Evolutionary conservation across 2,888 invertebrate species (phyloP).

Genomic region (Cephus pulcher): DNA sequence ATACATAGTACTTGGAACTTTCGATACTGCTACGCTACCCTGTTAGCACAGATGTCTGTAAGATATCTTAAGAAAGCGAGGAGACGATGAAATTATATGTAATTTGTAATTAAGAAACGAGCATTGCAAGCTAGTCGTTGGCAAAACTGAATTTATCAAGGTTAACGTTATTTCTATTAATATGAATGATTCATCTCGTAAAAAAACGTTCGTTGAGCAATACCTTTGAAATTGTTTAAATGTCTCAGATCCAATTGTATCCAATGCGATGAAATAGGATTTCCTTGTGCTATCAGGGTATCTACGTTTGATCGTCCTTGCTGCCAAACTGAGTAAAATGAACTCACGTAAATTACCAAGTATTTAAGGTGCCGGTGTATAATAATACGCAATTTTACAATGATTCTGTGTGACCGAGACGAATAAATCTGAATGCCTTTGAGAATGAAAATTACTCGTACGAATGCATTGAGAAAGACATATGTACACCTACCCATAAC

Average conservation of each 20-base stretch:
- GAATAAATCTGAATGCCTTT: neutral
- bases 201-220: neutral
- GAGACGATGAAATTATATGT: neutral
- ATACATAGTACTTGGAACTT: neutral
- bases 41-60: too few relatives aligned
- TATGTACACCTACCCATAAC: neutral
- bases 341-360: neutral
- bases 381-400: neutral
- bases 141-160: neutral
- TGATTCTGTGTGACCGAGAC: neutral
- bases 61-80: too few relatives aligned
- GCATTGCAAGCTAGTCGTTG: neutral
- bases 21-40: too few relatives aligned
- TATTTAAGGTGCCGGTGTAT: neutral
- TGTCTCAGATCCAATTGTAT: neutral
- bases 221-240: neutral
- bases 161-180: neutral
- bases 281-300: neutral
- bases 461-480: too few relatives aligned
- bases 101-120: neutral
- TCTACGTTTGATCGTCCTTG: neutral
- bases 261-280: neutral
- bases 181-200: neutral
- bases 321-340: neutral
- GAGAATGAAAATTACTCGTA: neutral